Conservation (phyloP, 2,113 vertebrate genomes). For the Zeus faber region DNA sequence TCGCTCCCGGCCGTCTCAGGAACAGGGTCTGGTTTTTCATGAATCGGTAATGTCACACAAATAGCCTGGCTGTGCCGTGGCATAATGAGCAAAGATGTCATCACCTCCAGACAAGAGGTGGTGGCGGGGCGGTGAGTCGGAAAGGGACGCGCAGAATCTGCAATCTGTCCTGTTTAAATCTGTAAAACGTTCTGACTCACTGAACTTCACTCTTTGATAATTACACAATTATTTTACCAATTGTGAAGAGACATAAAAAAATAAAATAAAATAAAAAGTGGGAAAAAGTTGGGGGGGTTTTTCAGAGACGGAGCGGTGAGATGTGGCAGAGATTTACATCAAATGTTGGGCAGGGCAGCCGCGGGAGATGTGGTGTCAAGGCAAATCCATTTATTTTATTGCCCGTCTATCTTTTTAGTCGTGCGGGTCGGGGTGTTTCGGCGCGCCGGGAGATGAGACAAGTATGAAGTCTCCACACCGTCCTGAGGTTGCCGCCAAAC, state of each 20-base stretch:
- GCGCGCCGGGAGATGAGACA: constrained; percentile 28
- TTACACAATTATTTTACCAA: too few relatives aligned
- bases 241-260: too few relatives aligned
- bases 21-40: constrained; percentile 28
- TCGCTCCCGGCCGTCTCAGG: constrained; percentile 29
- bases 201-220: too few relatives aligned
- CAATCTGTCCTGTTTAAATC: constrained; percentile 30
- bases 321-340: constrained; percentile 24
- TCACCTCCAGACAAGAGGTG: constrained; percentile 14
- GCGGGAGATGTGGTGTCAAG: constrained; percentile 28
- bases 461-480: constrained; percentile 14
- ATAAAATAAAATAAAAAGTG: constrained; percentile 6
- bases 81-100: constrained; percentile 15
- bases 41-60: constrained; percentile 17
- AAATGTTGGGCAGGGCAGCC: constrained; percentile 22
- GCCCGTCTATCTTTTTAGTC: constrained; percentile 29
- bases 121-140: neutral
- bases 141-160: constrained; percentile 21
- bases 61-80: constrained; percentile 30
- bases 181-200: neutral
- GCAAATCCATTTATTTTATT: constrained; percentile 44
- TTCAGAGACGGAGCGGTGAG: neutral
- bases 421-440: constrained; percentile 9
- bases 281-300: constrained; percentile 8
- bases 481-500: constrained; percentile 33